Evolutionary conservation across 2,888 invertebrate genomes (phyloP).

Genomic region (Sesia apiformis): DNA sequence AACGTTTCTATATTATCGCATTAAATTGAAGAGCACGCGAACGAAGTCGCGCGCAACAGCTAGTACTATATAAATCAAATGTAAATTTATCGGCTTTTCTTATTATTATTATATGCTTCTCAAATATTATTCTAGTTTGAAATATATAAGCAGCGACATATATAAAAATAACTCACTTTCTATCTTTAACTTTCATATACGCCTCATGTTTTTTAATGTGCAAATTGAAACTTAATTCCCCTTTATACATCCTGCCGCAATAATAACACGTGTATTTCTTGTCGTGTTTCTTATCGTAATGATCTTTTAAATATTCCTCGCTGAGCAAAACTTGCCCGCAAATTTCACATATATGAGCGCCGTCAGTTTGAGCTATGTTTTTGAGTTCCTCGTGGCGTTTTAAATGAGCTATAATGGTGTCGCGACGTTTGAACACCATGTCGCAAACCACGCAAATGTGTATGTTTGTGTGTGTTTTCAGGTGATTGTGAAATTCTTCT

Average conservation of each 20-base stretch:
- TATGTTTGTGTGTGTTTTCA: conserved; percentile 38
- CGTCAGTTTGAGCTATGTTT: conserved; percentile 17
- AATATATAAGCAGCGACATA: too few relatives aligned
- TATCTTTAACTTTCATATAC: conserved; percentile 14
- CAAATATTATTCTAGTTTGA: too few relatives aligned
- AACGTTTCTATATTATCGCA: too few relatives aligned
- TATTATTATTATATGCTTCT: too few relatives aligned
- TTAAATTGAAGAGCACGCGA: too few relatives aligned
- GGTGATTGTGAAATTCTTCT: conserved; percentile 36
- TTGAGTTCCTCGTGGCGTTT: conserved; percentile 36
- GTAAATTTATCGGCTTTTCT: too few relatives aligned
- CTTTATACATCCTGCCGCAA: conserved; percentile 54
- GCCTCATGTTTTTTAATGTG: conserved; percentile 58
- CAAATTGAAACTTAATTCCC: conserved; percentile 37
- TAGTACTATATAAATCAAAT: too few relatives aligned
- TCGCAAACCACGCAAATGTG: conserved; percentile 46
- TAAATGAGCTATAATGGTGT: conserved; percentile 42
- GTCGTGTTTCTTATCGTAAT: conserved; percentile 37
- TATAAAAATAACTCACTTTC: conserved; percentile 12
- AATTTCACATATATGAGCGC: conserved; percentile 39
- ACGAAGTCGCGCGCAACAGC: too few relatives aligned
- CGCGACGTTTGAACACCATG: conserved; percentile 40
- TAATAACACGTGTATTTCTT: conserved; percentile 54
- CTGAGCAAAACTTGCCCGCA: conserved; percentile 40
- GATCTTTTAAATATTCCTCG: conserved; percentile 28